Evolutionary conservation across 2,888 invertebrate species (phyloP).

Genomic region (Craniophora ligustri): DNA sequence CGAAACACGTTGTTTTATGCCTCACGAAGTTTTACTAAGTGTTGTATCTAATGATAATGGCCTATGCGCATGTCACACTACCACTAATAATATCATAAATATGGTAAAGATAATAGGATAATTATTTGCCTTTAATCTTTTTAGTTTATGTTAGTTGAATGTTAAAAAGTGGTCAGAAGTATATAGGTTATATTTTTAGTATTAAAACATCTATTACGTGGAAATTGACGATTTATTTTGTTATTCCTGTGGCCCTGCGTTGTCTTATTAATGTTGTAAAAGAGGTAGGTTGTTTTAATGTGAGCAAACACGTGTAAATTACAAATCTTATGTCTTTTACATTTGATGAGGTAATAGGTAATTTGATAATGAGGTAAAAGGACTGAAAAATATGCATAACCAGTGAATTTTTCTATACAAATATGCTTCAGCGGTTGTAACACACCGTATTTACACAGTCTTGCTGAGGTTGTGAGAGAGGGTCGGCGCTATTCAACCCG

Average conservation of each 20-base stretch:
- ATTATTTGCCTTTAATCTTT: slow-evolving; percentile 47
- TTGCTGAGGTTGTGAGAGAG: too few species aligned
- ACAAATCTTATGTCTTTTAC: slow-evolving; percentile 13
- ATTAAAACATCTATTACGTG: too few species aligned
- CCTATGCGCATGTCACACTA: slow-evolving; percentile 51
- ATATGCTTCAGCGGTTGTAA: too few species aligned
- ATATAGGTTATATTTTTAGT: too few species aligned
- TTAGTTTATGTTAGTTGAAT: slow-evolving; percentile 34
- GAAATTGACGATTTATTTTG: too few species aligned
- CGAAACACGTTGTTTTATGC: slow-evolving; percentile 68
- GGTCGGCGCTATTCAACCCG: too few species aligned
- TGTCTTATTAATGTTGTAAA: too few species aligned
- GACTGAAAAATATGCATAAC: slow-evolving; percentile 14
- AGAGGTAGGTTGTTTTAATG: slow-evolving; percentile 21
- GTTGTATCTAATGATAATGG: slow-evolving; percentile 66
- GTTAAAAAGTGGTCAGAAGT: slow-evolving; percentile 42
- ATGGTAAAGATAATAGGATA: slow-evolving; percentile 53
- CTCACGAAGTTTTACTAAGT: slow-evolving; percentile 59
- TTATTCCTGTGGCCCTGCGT: too few species aligned
- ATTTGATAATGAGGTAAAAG: slow-evolving; percentile 26
- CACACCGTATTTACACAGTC: too few species aligned
- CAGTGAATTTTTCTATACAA: not conserved
- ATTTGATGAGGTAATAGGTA: too few species aligned
- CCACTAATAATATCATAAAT: slow-evolving; percentile 58
- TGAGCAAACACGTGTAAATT: slow-evolving; percentile 19